phyloP scores from a whole-genome alignment of 2,888 invertebrate genomes.

The Xestia xanthographa region DNA sequence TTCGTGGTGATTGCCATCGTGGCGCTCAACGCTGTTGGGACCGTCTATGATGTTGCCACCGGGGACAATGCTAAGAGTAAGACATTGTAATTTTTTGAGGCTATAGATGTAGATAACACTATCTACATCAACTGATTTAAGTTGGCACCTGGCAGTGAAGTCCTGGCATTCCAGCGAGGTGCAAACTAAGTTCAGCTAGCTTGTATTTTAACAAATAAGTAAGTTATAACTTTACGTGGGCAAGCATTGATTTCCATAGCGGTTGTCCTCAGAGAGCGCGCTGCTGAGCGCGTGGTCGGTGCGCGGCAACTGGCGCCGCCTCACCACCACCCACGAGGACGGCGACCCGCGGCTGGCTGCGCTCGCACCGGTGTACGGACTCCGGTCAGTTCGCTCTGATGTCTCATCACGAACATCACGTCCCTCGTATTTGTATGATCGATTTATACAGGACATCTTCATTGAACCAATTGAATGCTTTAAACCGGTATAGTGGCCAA shows the following conservation, averaged over 20 bases:
- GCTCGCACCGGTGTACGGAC: constrained; percentile 76
- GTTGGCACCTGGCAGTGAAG: background rate
- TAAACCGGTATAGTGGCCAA: background rate
- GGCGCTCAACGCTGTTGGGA: constrained; percentile 73
- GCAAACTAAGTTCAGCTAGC: background rate
- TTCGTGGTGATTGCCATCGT: constrained; percentile 65
- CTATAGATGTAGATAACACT: background rate
- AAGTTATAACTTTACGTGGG: background rate
- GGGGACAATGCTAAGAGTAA: constrained; percentile 73
- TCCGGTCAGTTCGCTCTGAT: constrained; percentile 69
- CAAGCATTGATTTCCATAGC: background rate
- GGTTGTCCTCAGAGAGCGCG: constrained; percentile 47
- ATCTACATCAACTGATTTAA: background rate
- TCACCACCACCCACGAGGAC: constrained; percentile 72
- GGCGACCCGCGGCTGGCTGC: constrained; percentile 75
- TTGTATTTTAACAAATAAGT: background rate
- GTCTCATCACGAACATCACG: background rate
- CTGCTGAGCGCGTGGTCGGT: constrained; percentile 77
- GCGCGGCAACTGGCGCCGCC: constrained; percentile 76
- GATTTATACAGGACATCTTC: background rate
- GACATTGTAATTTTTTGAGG: constrained; percentile 18
- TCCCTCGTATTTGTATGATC: background rate
- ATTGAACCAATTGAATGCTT: background rate
- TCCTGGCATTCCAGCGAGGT: background rate
- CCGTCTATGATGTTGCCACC: constrained; percentile 71